Percentiles rank a stretch among this genome's conserved stretches.
Conservation (phyloP, 2,113 vertebrate species). For the Turnix velox region DNA sequence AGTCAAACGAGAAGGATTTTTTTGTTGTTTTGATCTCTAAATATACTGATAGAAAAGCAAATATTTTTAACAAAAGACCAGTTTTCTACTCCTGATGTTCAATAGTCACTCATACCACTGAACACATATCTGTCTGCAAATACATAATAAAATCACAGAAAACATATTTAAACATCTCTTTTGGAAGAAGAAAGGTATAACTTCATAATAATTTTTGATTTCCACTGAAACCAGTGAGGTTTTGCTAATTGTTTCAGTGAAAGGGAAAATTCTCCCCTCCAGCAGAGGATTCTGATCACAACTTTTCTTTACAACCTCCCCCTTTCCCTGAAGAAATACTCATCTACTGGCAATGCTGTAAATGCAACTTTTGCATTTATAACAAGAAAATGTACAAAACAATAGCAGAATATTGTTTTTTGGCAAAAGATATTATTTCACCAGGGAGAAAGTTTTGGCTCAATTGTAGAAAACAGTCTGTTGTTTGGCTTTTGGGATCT, state of each 20-base stretch:
- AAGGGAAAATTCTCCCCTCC: not conserved
- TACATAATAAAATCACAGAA: not conserved
- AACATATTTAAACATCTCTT: not conserved
- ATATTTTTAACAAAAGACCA: not conserved
- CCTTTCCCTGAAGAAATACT: not conserved
- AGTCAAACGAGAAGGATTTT: not conserved
- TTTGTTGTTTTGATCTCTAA: not conserved
- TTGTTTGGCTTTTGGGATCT: not conserved
- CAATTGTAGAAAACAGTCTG: not conserved
- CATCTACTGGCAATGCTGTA: not conserved
- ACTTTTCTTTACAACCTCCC: not conserved
- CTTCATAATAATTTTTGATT: not conserved
- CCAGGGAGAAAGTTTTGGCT: not conserved
- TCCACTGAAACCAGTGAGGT: not conserved
- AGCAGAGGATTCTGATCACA: not conserved
- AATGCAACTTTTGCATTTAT: not conserved
- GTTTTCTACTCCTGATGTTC: not conserved
- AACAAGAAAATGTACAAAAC: not conserved
- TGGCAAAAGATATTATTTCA: conserved; percentile 21
- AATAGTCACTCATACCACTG: not conserved
- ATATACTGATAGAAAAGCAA: not conserved
- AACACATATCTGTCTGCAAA: not conserved
- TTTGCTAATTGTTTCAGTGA: not conserved
- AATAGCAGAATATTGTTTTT: not conserved
- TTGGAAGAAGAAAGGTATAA: not conserved